Conservation (phyloP, 1,140 invertebrate genomes). For the Mercenaria mercenaria region DNA sequence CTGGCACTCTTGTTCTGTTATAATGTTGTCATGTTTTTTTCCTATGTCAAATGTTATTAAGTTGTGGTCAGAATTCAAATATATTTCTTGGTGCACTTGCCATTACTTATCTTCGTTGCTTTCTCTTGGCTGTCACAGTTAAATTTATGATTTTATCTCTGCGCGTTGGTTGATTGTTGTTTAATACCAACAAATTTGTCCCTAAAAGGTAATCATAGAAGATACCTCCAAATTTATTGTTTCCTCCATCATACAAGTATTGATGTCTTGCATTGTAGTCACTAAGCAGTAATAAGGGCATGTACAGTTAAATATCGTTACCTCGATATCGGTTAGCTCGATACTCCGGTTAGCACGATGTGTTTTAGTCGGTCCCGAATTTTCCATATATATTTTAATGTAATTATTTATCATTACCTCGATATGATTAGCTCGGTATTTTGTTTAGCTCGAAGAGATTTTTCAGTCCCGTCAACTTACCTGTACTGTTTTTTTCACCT, state of each 20-base stretch:
- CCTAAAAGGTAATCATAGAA: neutral
- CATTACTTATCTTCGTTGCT: neutral
- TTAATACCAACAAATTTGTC: neutral
- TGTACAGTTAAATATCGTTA: too few species aligned
- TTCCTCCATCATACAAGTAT: neutral
- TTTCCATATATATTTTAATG: too few species aligned
- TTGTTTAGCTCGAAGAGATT: too few species aligned
- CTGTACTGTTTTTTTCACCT: too few species aligned
- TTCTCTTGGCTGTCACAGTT: neutral
- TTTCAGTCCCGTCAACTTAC: too few species aligned
- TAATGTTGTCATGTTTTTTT: neutral
- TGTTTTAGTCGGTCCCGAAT: too few species aligned
- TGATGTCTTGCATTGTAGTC: neutral
- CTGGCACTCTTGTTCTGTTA: too few species aligned
- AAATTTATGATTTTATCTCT: conserved; percentile 14
- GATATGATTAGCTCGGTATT: too few species aligned
- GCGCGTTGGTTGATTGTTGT: neutral
- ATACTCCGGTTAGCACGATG: too few species aligned
- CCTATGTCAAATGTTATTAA: neutral
- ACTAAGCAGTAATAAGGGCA: neutral
- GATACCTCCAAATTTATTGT: neutral
- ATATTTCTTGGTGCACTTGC: neutral
- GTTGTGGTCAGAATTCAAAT: neutral
- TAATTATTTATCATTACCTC: too few species aligned
- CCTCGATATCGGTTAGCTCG: too few species aligned